phyloP scores from a whole-genome alignment of 2,797 vertebrate species.

The Rhabdophis nuchalis region DNA sequence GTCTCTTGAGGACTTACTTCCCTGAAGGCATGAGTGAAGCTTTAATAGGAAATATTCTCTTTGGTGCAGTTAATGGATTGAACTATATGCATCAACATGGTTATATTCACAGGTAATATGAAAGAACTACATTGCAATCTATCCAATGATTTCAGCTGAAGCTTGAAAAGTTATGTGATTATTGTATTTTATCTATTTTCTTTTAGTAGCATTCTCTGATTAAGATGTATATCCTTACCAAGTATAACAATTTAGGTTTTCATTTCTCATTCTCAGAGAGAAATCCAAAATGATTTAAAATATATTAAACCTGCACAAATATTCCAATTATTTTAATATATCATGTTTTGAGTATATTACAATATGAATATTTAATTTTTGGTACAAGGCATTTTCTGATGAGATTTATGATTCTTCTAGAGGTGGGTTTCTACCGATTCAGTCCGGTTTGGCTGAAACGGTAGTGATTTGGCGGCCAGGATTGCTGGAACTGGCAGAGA shows the following conservation, averaged over 20 bases:
- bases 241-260: neutral
- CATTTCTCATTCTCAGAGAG: neutral
- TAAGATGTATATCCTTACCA: neutral
- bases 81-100: conserved; percentile 93
- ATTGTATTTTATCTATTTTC: neutral
- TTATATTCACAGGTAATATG: conserved; percentile 89
- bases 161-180: neutral
- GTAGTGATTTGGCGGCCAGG: no score
- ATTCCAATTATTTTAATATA: neutral
- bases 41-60: conserved; percentile 89
- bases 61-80: conserved; percentile 86
- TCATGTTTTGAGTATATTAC: neutral
- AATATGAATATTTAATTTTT: no score
- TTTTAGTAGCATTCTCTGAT: neutral
- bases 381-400: neutral
- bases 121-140: neutral
- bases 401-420: no score
- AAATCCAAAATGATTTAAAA: neutral
- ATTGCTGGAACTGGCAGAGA: no score
- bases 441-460: no score
- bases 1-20: conserved; percentile 86
- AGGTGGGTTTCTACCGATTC: no score
- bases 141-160: neutral
- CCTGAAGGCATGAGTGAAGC: conserved; percentile 96
- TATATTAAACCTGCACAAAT: neutral